Evolutionary conservation across 2,888 invertebrate genomes (phyloP), one percentile per base, ranked within the genome.

Genomic region (Steinernema scapterisci): DNA sequence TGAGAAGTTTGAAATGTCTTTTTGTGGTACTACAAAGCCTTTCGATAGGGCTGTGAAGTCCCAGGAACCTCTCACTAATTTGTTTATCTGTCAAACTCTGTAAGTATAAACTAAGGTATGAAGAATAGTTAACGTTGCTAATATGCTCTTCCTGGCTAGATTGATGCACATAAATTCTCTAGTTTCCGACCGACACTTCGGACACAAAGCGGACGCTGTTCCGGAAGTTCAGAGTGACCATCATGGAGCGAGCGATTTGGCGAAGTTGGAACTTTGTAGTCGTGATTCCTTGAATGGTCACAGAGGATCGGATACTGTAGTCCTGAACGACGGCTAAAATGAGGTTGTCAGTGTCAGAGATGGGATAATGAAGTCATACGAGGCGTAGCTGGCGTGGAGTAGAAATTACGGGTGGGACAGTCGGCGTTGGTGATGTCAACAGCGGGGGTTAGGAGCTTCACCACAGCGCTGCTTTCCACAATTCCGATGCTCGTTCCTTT

Each of bases 391-490:
- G 54, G 27, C 1, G 16, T 63, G 1, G 63, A 9, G 63, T 31
- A 31, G 63, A 63, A 63, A n/a, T 21, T 31, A 16, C 63, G 63
- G 25, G 1, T 16, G 16, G 13, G 9, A n/a, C 63, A 63, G 31
- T 63, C 31, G 16, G 13, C 31, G 11, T 31, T 13, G 11, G 27
- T 7, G 31, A 63, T 27, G 3, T 9, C 31, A 1, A 16, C 63
- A 3, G 63, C 19, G 2, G 63, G 63, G 6, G 63, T 63, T 1
- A 63, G 13, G 1, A 70, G 7, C 9, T 75, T 75, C 25, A 70
- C 71, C 21, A 74, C 71, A 5, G 63, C 74, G 6, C 71, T 71
- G n/a, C 31, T 19, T 71, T 71, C 71, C 21, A 71, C 74, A 45
- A 54, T 21, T 16, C 74, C 74, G 13, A 74, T 46, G 38, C 51